phyloP scores from a whole-genome alignment of 2,113 vertebrate genomes.

The Peromyscus leucopus region DNA sequence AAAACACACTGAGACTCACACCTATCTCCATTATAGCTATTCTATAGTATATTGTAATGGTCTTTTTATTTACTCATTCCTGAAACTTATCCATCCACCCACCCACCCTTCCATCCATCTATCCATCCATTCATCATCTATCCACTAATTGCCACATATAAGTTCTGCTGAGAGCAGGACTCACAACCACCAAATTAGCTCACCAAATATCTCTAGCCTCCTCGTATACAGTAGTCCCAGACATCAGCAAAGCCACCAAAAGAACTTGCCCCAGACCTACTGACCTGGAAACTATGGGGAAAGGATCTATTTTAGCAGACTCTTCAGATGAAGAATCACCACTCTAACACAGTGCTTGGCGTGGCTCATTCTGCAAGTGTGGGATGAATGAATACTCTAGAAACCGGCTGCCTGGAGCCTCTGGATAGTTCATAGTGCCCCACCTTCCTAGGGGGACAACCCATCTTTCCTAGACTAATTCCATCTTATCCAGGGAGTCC shows the following conservation, averaged over 20 bases:
- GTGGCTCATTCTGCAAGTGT: fast-evolving
- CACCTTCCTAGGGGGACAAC: not conserved
- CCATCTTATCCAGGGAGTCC: not conserved
- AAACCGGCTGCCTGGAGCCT: not conserved
- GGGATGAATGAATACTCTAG: not conserved
- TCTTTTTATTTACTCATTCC: not conserved
- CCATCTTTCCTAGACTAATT: too few relatives aligned
- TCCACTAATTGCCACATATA: not conserved
- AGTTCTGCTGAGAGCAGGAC: not conserved
- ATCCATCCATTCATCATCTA: not conserved
- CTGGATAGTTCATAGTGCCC: not conserved
- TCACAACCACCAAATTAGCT: not conserved
- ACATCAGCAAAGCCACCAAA: not conserved
- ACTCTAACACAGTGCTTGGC: not conserved
- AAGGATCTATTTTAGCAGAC: not conserved
- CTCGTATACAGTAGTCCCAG: not conserved
- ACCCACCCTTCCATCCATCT: not conserved
- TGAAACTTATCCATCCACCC: not conserved
- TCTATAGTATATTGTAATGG: not conserved
- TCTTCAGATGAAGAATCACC: not conserved
- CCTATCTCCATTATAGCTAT: not conserved
- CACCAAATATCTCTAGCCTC: not conserved
- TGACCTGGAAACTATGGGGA: not conserved
- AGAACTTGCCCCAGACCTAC: not conserved
- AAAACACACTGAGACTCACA: not conserved